A percentile compares a stretch with the other conserved stretches of the same genome.
Evolutionary conservation across 2,797 vertebrate species (phyloP).

Genomic region (Sebastes cheni): DNA sequence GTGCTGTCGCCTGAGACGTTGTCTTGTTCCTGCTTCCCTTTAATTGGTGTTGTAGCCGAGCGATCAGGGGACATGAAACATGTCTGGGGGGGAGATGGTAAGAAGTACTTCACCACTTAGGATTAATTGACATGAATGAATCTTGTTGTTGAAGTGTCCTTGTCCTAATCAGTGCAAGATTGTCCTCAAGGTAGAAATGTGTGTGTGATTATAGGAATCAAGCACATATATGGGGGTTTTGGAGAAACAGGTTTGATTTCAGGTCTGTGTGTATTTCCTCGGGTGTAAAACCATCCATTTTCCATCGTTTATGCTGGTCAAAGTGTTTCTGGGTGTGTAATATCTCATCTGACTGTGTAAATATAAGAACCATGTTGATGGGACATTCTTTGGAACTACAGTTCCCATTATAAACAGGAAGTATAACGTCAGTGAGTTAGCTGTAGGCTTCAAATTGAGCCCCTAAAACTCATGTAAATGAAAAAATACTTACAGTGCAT

Average conservation of each 20-base stretch:
- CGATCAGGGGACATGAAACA: slow-evolving; percentile 54
- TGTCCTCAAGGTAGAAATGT: background rate
- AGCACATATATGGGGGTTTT: background rate
- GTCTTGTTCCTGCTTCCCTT: slow-evolving; percentile 28
- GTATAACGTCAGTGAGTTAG: background rate
- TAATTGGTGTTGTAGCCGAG: slow-evolving; percentile 13
- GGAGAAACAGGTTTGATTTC: background rate
- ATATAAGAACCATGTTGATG: background rate
- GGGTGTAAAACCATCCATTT: background rate
- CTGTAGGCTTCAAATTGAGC: background rate
- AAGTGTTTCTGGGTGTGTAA: background rate
- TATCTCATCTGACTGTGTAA: background rate
- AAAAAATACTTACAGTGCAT: too few relatives aligned
- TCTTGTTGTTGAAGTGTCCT: background rate
- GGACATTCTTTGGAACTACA: background rate
- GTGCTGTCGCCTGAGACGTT: slow-evolving; percentile 10
- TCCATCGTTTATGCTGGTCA: background rate
- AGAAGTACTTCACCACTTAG: slow-evolving; percentile 34
- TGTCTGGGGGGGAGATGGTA: slow-evolving; percentile 77
- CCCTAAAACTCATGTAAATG: too few relatives aligned
- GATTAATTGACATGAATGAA: background rate
- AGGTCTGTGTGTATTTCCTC: background rate
- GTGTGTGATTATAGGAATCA: background rate
- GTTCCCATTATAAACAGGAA: background rate
- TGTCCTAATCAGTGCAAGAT: background rate